Evolutionary conservation across 1,140 invertebrate species (phyloP).

Genomic region (Neotoxoptera formosana): DNA sequence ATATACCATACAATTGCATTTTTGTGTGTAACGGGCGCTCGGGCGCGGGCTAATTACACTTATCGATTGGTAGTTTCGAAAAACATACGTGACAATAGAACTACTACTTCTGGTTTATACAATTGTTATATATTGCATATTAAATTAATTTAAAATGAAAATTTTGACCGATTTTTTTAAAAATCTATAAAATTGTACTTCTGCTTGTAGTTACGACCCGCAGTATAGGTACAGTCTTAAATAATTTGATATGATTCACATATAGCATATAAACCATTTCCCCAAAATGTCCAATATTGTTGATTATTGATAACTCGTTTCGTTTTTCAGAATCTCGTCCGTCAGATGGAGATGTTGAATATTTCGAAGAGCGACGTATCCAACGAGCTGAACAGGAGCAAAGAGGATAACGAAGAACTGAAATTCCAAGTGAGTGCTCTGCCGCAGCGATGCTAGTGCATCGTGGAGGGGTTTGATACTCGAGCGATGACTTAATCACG

Average conservation of each 20-base stretch:
- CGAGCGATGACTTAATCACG: not conserved
- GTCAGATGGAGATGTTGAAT: conserved; percentile 72
- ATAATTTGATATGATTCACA: too few relatives aligned
- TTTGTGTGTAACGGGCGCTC: not conserved
- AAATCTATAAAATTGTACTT: too few relatives aligned
- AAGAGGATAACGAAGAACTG: conserved; percentile 82
- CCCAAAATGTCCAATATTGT: too few relatives aligned
- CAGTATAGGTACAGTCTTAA: too few relatives aligned
- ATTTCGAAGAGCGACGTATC: conserved; percentile 71
- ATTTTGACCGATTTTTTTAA: too few relatives aligned
- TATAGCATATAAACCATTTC: too few relatives aligned
- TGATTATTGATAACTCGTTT: not conserved
- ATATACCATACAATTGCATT: not conserved
- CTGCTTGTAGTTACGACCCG: too few relatives aligned
- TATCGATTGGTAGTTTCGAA: not conserved
- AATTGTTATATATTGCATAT: not conserved
- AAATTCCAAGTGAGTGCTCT: conserved; percentile 74
- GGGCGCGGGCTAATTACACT: not conserved
- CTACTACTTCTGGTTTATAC: not conserved
- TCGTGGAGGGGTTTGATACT: not conserved
- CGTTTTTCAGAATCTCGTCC: conserved; percentile 70
- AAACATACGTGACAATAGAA: not conserved
- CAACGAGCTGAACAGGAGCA: conserved; percentile 74
- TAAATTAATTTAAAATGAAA: too few relatives aligned
- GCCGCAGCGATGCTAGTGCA: not conserved